Evolutionary conservation across 2,888 invertebrate species (phyloP).

Genomic region (Caradrina clavipalpis): DNA sequence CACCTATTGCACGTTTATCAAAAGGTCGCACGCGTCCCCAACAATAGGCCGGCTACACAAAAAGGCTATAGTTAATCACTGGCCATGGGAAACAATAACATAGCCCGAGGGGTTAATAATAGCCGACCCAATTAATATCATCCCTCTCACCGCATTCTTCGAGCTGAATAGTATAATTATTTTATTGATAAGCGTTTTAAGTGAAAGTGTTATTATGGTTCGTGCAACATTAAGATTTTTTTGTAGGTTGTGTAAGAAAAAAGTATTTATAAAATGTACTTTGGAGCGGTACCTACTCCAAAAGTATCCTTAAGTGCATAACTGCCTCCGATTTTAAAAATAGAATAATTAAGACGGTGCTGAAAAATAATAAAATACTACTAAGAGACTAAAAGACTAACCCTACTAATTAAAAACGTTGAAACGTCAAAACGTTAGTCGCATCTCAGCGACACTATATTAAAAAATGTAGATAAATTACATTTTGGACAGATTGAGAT

Average conservation of each 20-base stretch:
- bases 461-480: no score
- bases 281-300: no score
- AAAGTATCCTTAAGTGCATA: no score
- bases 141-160: constrained; percentile 48
- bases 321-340: no score
- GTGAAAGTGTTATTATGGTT: constrained; percentile 9
- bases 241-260: neutral
- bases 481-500: neutral
- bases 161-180: constrained; percentile 54
- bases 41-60: constrained; percentile 55
- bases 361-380: no score
- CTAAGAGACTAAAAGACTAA: no score
- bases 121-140: constrained; percentile 62
- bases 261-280: no score
- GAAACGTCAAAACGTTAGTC: no score
- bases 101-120: constrained; percentile 53
- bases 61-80: constrained; percentile 53
- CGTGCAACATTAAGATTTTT: no score
- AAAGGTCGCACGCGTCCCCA: constrained; percentile 50
- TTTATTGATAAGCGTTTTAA: constrained; percentile 43
- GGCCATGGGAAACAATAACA: constrained; percentile 58
- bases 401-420: no score
- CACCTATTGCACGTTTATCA: constrained; percentile 61
- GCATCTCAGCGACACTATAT: no score
- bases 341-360: no score